Conservation (phyloP, 2,888 invertebrate species). For the Euclidia mi region DNA sequence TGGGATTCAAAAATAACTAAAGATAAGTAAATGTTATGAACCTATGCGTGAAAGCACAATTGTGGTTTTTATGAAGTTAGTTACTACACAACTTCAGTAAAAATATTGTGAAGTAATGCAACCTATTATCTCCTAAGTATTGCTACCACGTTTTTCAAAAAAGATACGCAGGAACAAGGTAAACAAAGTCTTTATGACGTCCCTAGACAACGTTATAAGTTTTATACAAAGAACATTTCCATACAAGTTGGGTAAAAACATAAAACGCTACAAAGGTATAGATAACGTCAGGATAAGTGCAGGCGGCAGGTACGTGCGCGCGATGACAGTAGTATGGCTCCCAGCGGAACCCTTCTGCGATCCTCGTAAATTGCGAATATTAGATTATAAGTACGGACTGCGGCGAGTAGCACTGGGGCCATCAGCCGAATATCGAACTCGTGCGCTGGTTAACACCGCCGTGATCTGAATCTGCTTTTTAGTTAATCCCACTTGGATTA, state of each 20-base stretch:
- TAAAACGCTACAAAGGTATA: slow-evolving; percentile 73
- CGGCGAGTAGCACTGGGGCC: slow-evolving; percentile 77
- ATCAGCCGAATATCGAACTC: slow-evolving; percentile 85
- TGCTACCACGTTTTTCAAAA: background rate
- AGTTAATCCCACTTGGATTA: slow-evolving; percentile 56
- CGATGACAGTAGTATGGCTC: slow-evolving; percentile 87
- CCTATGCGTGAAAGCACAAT: no score
- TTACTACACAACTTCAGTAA: no score
- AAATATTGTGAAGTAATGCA: no score
- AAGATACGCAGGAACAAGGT: background rate
- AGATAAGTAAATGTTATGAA: no score
- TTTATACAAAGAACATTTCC: slow-evolving; percentile 53
- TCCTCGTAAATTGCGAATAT: slow-evolving; percentile 90
- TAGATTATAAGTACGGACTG: slow-evolving; percentile 89
- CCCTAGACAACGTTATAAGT: slow-evolving; percentile 14
- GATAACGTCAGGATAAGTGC: slow-evolving; percentile 80
- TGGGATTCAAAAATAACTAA: no score
- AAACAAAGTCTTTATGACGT: background rate
- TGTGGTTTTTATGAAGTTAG: no score
- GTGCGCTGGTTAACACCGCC: slow-evolving; percentile 79
- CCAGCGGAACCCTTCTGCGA: slow-evolving; percentile 82
- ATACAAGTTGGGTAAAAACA: slow-evolving; percentile 62
- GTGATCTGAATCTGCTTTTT: slow-evolving; percentile 86
- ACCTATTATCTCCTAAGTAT: no score
- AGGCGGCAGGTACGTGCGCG: slow-evolving; percentile 80